A percentile compares a stretch with the other conserved stretches of the same genome.
These are phyloP conservation scores for Galagoides demidoff DNA, from an alignment of 2,797 vertebrate genomes.

Conservation along the genomic window DNA sequence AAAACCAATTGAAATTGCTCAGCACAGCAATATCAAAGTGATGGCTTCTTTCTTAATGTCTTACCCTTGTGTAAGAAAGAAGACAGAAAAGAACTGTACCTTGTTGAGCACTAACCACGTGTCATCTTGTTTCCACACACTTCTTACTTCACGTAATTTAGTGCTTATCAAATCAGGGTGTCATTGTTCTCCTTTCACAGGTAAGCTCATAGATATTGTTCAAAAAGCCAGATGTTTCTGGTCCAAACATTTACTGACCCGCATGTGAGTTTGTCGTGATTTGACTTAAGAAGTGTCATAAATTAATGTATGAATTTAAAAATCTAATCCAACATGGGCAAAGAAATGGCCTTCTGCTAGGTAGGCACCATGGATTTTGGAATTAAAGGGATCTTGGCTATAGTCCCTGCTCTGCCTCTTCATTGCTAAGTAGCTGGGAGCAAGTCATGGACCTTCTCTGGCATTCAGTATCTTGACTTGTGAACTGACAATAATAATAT, in stretches of 20 bases:
- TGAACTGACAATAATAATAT: neutral
- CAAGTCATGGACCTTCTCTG: neutral
- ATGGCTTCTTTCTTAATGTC: neutral
- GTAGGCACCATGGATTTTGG: neutral
- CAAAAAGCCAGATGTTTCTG: neutral
- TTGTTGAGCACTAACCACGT: neutral
- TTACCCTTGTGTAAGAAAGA: neutral
- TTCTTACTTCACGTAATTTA: slow-evolving; percentile 30
- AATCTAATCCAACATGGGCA: neutral
- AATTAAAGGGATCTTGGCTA: neutral
- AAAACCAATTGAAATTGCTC: slow-evolving; percentile 31
- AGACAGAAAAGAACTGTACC: neutral
- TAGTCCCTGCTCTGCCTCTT: neutral
- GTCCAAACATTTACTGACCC: neutral
- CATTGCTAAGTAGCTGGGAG: neutral
- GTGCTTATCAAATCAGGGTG: neutral
- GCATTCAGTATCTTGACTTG: neutral
- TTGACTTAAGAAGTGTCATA: neutral
- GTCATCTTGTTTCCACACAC: neutral
- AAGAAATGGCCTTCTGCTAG: neutral
- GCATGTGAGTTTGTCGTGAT: neutral
- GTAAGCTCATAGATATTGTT: neutral
- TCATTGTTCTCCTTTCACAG: neutral
- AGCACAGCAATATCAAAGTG: neutral
- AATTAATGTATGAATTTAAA: neutral